phyloP scores from a whole-genome alignment of 2,888 invertebrate species.

The Hirtodrosophila trivittata region DNA sequence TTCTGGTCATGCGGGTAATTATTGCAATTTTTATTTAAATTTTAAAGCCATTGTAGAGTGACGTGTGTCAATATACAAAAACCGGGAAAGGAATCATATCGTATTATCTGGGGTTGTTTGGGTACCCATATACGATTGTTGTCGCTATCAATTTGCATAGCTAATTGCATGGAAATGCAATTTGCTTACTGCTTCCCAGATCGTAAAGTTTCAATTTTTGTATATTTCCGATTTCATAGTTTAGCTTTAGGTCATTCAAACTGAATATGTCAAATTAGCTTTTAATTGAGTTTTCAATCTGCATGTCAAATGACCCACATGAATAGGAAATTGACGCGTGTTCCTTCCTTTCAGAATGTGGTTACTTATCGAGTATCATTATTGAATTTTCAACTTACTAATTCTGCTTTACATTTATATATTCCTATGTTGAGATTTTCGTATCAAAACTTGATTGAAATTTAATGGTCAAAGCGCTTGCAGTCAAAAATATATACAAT shows the following conservation, averaged over 20 bases:
- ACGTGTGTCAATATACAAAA: constrained; percentile 38
- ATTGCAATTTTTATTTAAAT: constrained; percentile 52
- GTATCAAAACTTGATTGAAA: too few species aligned
- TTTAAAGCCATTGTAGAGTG: constrained; percentile 10
- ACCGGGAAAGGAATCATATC: background rate
- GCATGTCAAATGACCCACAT: constrained; percentile 74
- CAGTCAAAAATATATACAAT: too few species aligned
- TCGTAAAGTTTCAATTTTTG: constrained; percentile 40
- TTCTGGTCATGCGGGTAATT: constrained; percentile 67
- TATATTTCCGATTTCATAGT: constrained; percentile 3
- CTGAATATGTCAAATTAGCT: constrained; percentile 63
- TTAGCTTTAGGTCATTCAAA: constrained; percentile 25
- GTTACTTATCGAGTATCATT: constrained; percentile 6
- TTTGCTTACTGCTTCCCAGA: constrained; percentile 32
- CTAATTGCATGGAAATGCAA: constrained; percentile 65
- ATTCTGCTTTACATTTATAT: constrained; percentile 19
- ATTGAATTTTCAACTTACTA: background rate
- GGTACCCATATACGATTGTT: constrained; percentile 45
- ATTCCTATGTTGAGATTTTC: too few species aligned
- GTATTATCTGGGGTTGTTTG: constrained; percentile 41
- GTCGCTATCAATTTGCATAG: constrained; percentile 71
- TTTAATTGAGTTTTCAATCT: constrained; percentile 74
- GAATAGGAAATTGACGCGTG: constrained; percentile 30
- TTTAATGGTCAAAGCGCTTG: too few species aligned
- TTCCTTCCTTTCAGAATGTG: constrained; percentile 38